Evolutionary conservation across 2,888 invertebrate genomes (phyloP), one percentile per base, ranked within the genome.

Genomic region (Cerastis rubricosa): DNA sequence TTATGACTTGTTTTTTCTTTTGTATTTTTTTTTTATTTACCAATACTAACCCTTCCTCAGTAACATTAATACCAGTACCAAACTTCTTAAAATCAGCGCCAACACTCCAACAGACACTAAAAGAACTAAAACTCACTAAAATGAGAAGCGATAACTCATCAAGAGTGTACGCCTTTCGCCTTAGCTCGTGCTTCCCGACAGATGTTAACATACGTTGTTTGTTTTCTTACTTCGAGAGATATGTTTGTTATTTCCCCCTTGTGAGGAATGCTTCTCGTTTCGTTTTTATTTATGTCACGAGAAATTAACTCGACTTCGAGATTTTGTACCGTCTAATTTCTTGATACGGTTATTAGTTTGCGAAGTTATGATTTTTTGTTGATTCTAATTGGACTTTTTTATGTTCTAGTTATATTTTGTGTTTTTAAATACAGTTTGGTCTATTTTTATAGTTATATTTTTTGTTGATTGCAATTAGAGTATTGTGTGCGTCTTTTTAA

Each of bases 181-280:
- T 83, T 79, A 93, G 91, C 94, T 88, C 95, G 95, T 94, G 95
- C 93, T 83, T 69, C 91, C 88, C 93, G 93, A 96, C 96, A 96
- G 96, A 96, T 96, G 96, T 95, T 95, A 96, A 96, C 96, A 96
- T 92, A 95, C 95, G 95, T 93, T 95, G 96, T 96, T 96, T 96
- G 96, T 96, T 96, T 95, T 96, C 96, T 93, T 95, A 94, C 94
- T 95, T 94, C 93, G 92, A 94, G 94, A 96, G 95, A 96, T 96
- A 96, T 96, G 96, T 96, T 95, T 96, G 95, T 96, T 96, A 93
- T 95, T 95, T 94, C 93, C 92, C 90, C 88, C 87, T 85, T 83
- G 84, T 78, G 90, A 91, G 92, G 91, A 92, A 92, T 90, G 92
- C 92, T 93, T 88, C 91, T 90, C 89, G 90, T 91, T 92, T 90